Base-by-base conservation (phyloP, 2,888 invertebrate species). In the Agriopis aurantiaria region DNA sequence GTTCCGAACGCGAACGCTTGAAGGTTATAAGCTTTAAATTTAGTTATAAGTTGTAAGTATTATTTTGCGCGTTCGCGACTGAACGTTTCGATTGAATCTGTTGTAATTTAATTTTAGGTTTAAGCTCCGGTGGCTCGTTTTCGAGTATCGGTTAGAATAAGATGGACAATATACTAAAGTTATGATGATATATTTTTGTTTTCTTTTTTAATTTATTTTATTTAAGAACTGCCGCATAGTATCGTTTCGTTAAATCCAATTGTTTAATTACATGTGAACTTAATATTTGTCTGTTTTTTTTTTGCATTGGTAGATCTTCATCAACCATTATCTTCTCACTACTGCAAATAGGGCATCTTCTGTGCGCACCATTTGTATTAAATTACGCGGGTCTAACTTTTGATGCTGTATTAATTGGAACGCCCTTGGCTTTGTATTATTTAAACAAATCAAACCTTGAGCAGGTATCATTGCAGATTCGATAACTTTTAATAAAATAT, bases 101-200 rank as follows among this genome's bases (percentile, higher is more conserved):
- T 53, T 58, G 33, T 58, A 40, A 45, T 58, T 43, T 63, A 51
- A 49, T 53, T 46, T 52, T 14, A 55, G 55, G 40, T 41, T 49
- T 59, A 60, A n/a, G 45, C 23, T 51, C 71, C 71, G 71, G 45
- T 48, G 45, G 46, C 46, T 59, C 61, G 71, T 71, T 62, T 71
- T 71, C 71, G 55, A 68, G 40, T 33, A 46, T 65, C 68, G 71
- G 71, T 51, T 71, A 68, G 48, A 17, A 17, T 71, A 68, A 48
- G 46, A 14, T 55, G 55, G 40, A 60, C 55, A 62, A 56, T 56
- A 62, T 23, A 57, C 12, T 11, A 17, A 33, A 51, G 14, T 49
- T 45, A 33, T 45, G 5, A 17, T 48, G 11, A 12, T n/a, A 46
- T 23, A 23, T 8, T 12, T 23, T 12, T 33, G 58, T 46, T 58